Conservation (phyloP, 2,888 invertebrate genomes). For the Nemotelus nigrinus region DNA sequence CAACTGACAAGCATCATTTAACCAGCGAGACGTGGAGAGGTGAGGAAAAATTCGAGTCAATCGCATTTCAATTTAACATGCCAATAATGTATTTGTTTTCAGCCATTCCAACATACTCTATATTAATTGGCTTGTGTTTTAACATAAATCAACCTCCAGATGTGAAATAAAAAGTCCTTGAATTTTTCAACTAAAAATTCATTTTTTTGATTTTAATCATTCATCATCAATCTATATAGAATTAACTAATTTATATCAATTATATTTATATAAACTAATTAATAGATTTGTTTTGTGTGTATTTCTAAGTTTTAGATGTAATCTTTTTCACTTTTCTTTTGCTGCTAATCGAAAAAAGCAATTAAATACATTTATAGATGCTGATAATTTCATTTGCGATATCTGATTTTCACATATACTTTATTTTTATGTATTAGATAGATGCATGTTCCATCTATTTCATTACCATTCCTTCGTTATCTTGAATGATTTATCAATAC, state of each 20-base stretch:
- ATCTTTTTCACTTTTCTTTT: constrained; percentile 1
- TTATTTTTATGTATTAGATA: not conserved
- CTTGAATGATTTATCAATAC: constrained; percentile 6
- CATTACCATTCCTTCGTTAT: not conserved
- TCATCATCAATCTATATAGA: constrained; percentile 13
- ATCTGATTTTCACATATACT: constrained; percentile 6
- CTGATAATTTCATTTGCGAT: constrained; percentile 31
- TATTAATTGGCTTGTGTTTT: not conserved
- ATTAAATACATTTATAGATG: constrained; percentile 42
- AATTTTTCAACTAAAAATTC: constrained; percentile 16
- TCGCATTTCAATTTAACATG: no score
- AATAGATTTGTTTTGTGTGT: constrained; percentile 7
- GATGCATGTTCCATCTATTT: constrained; percentile 24
- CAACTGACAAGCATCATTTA: no score
- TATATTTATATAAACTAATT: constrained; percentile 28
- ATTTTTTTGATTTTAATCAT: constrained; percentile 22
- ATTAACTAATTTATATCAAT: constrained; percentile 30
- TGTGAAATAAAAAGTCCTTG: not conserved
- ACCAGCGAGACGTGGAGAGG: no score
- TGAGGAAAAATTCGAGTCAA: no score
- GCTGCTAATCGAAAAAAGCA: constrained; percentile 2
- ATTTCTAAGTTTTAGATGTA: not conserved
- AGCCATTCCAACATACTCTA: no score
- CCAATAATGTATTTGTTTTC: no score
- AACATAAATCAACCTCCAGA: not conserved